These are phyloP conservation scores for Nebria salina DNA, from an alignment of 2,888 invertebrate genomes.

Conservation along the genomic window DNA sequence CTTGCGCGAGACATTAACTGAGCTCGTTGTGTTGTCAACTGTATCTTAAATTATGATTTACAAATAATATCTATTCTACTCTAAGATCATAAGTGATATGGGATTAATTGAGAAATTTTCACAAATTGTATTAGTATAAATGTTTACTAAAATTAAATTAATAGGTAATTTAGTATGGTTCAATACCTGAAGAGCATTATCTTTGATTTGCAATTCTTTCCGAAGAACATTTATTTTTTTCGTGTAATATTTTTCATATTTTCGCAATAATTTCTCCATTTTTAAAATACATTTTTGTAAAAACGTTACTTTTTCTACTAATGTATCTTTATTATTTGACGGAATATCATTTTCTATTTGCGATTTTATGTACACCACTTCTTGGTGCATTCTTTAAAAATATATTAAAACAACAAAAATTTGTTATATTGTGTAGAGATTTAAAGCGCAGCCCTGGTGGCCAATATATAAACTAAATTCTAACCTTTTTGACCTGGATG, in stretches of 20 bases:
- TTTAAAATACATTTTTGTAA: constrained; percentile 56
- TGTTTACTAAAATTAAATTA: too few species aligned
- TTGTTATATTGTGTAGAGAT: too few species aligned
- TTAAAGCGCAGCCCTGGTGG: too few species aligned
- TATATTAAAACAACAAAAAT: background rate
- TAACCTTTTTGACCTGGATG: background rate
- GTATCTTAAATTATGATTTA: constrained; percentile 27
- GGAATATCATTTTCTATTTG: constrained; percentile 29
- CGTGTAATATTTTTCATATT: constrained; percentile 55
- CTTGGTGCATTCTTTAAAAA: constrained; percentile 30
- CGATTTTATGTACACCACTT: constrained; percentile 30
- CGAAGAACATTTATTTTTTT: constrained; percentile 54
- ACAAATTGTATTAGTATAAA: too few species aligned
- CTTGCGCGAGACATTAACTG: constrained; percentile 53
- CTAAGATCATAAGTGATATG: background rate
- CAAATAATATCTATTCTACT: background rate
- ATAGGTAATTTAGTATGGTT: too few species aligned
- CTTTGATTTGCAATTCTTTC: constrained; percentile 54
- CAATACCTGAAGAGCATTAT: constrained; percentile 53
- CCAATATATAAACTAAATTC: too few species aligned
- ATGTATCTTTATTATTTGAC: constrained; percentile 25
- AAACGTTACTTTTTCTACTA: constrained; percentile 45
- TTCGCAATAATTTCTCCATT: constrained; percentile 56
- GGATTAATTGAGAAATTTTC: background rate
- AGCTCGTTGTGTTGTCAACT: constrained; percentile 52